Percentiles rank a stretch among this genome's conserved stretches.
Evolutionary conservation across 1,140 invertebrate genomes (phyloP).

Genomic region (Hirudo medicinalis): DNA sequence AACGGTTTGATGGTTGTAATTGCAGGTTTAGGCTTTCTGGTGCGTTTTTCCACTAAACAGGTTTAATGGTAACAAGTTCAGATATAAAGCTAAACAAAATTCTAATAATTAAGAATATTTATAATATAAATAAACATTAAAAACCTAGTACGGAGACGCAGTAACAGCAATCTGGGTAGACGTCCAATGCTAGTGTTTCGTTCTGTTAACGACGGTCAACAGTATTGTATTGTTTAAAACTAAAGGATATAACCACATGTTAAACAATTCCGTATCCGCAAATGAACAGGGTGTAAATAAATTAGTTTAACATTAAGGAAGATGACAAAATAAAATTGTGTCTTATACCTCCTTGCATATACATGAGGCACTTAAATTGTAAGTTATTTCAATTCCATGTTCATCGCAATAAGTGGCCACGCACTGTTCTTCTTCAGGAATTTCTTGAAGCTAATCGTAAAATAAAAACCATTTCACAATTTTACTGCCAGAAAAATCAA

Average conservation of each 20-base stretch:
- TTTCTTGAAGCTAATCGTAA: too few relatives aligned
- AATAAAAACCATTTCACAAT: too few relatives aligned
- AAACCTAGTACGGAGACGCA: neutral
- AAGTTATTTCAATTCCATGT: neutral
- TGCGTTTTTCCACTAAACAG: too few relatives aligned
- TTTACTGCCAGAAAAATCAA: too few relatives aligned
- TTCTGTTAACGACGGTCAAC: neutral
- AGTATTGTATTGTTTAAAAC: too few relatives aligned
- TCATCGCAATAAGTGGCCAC: neutral
- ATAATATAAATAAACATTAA: neutral
- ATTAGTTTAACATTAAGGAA: neutral
- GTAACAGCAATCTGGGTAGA: conserved; percentile 1
- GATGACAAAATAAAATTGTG: neutral
- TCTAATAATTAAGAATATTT: neutral
- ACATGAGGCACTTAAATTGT: neutral
- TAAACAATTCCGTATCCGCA: too few relatives aligned
- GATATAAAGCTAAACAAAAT: neutral
- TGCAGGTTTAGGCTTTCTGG: too few relatives aligned
- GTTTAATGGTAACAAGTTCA: neutral
- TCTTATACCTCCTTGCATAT: neutral
- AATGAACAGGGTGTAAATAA: too few relatives aligned
- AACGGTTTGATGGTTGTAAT: too few relatives aligned
- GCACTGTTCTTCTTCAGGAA: neutral
- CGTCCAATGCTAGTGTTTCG: neutral
- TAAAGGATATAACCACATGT: too few relatives aligned